These are phyloP conservation scores for Diplosoma virens DNA, from an alignment of 23 tunicate genomes.

Conservation along the genomic window DNA sequence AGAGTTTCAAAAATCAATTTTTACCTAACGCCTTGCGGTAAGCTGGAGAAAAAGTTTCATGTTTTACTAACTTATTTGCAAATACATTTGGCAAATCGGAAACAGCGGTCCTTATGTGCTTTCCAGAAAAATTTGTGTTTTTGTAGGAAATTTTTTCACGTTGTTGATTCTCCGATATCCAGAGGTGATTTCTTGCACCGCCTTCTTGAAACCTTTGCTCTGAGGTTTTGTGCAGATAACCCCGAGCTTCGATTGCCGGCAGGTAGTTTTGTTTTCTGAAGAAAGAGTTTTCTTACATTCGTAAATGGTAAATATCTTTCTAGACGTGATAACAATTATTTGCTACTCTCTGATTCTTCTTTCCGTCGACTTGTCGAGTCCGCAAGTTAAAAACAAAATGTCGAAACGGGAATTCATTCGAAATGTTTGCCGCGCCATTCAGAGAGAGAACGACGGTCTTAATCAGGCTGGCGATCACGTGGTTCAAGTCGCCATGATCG, in stretches of 20 bases:
- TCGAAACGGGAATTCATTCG: constrained; percentile 93
- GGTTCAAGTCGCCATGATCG: constrained; percentile 11
- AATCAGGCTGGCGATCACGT: neutral
- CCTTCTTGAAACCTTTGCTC: constrained; percentile 80
- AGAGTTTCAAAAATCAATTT: constrained; percentile 88
- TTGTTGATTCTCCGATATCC: constrained; percentile 86
- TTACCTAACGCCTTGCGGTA: constrained; percentile 90
- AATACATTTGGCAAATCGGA: no score
- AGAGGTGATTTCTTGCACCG: constrained; percentile 62
- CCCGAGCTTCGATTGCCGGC: constrained; percentile 50
- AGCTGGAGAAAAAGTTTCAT: no score
- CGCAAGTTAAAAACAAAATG: constrained; percentile 99
- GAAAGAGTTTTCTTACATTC: neutral
- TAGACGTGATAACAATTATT: constrained; percentile 75
- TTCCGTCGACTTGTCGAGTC: constrained; percentile 90
- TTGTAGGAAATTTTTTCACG: constrained; percentile 85
- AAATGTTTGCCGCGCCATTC: constrained; percentile 77
- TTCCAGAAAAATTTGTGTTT: no score
- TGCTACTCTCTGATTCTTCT: constrained; percentile 92
- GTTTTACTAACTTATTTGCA: neutral
- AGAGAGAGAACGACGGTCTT: neutral
- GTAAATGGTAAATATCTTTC: neutral
- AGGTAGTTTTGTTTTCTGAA: constrained; percentile 16
- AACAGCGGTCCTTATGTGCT: no score
- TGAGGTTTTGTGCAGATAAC: constrained; percentile 78